These are phyloP conservation scores for Diploscapter pachys DNA, from an alignment of 1,140 invertebrate species.

Conservation along the genomic window DNA sequence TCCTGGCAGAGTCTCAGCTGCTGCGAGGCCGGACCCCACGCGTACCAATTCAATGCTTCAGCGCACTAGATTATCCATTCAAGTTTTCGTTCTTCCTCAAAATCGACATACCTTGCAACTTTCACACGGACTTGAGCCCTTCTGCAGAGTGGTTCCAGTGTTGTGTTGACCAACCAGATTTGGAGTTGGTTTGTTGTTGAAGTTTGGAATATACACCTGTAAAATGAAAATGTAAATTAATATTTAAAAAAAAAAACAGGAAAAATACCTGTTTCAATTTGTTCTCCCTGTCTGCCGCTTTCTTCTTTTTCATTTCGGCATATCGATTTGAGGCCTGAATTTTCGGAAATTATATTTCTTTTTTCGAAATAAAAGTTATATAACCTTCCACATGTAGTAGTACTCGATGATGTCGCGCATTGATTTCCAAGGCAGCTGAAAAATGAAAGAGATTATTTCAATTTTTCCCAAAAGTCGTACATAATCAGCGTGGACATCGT, in stretches of 20 bases:
- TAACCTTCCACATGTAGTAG: slow-evolving; percentile 99
- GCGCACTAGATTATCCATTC: slow-evolving; percentile 52
- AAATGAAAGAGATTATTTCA: slow-evolving; percentile 30
- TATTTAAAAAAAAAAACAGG: background rate
- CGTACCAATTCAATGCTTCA: slow-evolving; percentile 81
- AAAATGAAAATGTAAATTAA: background rate
- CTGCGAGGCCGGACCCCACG: slow-evolving; percentile 84
- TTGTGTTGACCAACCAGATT: background rate
- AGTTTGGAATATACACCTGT: background rate
- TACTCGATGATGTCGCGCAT: slow-evolving; percentile 98
- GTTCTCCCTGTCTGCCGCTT: too few species aligned
- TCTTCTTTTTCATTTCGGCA: too few species aligned
- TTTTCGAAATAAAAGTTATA: too few species aligned
- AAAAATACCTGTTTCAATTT: background rate
- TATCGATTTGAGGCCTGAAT: too few species aligned
- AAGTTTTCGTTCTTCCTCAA: too few species aligned
- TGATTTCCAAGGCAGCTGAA: slow-evolving; percentile 95
- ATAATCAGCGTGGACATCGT: slow-evolving; percentile 65
- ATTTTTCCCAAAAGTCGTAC: too few species aligned
- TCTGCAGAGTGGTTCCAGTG: slow-evolving; percentile 14
- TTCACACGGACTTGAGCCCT: slow-evolving; percentile 6
- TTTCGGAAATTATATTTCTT: too few species aligned
- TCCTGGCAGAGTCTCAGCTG: slow-evolving; percentile 83
- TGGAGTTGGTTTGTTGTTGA: background rate
- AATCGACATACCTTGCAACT: slow-evolving; percentile 15